Evolutionary conservation across 2,113 vertebrate genomes (phyloP).

Genomic region (Caretta caretta): DNA sequence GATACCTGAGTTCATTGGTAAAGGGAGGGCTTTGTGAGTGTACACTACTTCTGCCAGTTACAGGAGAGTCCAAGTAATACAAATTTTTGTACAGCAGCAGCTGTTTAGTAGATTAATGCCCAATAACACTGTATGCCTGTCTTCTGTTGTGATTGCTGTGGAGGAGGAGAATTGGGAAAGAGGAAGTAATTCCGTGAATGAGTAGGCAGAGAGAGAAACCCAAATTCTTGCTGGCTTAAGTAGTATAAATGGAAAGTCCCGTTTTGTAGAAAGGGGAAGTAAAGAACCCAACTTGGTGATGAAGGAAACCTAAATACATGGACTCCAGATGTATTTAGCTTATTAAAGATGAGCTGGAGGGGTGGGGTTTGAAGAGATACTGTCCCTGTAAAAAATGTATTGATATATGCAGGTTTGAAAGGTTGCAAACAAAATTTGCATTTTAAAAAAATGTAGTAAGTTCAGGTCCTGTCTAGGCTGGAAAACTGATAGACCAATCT

Average conservation of each 20-base stretch:
- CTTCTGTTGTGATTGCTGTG: background rate
- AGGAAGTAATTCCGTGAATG: background rate
- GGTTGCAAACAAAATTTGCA: background rate
- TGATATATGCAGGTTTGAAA: background rate
- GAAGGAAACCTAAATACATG: background rate
- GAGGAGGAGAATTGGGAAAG: background rate
- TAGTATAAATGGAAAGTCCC: background rate
- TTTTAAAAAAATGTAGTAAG: background rate
- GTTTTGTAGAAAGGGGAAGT: background rate
- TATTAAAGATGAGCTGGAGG: background rate
- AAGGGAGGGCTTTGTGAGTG: background rate
- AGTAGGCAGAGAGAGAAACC: background rate
- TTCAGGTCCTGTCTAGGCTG: background rate
- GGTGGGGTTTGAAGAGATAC: background rate
- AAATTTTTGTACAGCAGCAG: background rate
- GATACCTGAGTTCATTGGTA: background rate
- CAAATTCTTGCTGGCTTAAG: background rate
- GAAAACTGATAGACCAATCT: background rate
- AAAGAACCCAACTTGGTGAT: background rate
- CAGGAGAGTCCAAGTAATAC: background rate
- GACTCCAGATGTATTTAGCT: background rate
- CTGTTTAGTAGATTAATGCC: background rate
- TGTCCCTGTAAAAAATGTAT: background rate
- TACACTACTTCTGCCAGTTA: background rate
- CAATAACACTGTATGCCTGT: background rate